Percentiles rank a stretch among this genome's conserved stretches.
Evolutionary conservation across 2,113 vertebrate genomes (phyloP).

Genomic region (Platysteira castanea): DNA sequence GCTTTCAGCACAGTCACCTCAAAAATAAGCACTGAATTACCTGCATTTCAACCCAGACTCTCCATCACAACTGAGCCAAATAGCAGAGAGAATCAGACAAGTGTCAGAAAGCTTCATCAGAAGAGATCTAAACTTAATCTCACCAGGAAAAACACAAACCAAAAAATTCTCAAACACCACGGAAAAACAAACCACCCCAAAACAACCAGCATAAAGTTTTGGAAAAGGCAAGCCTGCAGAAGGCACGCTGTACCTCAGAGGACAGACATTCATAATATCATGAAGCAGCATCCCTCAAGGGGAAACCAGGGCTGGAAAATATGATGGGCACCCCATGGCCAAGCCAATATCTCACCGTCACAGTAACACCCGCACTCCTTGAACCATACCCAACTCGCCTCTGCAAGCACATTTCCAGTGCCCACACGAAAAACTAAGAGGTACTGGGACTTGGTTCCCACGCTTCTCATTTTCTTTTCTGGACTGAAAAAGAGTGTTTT

Average conservation of each 20-base stretch:
- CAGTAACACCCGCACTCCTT: neutral
- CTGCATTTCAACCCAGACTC: neutral
- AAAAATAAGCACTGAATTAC: neutral
- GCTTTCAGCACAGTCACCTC: neutral
- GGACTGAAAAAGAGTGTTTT: neutral
- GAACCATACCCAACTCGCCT: neutral
- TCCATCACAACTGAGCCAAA: neutral
- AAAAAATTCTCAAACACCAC: neutral
- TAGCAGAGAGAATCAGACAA: neutral
- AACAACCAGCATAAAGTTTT: neutral
- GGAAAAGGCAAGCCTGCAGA: neutral
- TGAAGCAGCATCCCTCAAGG: neutral
- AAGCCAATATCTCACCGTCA: neutral
- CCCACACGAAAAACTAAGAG: neutral
- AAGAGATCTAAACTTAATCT: neutral
- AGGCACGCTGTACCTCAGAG: neutral
- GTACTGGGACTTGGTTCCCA: neutral
- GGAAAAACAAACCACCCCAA: neutral
- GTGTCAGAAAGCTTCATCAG: neutral
- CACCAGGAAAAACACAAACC: neutral
- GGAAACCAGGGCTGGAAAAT: neutral
- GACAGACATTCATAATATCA: accelerated
- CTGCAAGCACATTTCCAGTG: neutral
- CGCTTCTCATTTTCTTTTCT: neutral
- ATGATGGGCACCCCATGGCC: neutral